Conservation (phyloP, 2,888 invertebrate species). For the Nymphalis c-album region DNA sequence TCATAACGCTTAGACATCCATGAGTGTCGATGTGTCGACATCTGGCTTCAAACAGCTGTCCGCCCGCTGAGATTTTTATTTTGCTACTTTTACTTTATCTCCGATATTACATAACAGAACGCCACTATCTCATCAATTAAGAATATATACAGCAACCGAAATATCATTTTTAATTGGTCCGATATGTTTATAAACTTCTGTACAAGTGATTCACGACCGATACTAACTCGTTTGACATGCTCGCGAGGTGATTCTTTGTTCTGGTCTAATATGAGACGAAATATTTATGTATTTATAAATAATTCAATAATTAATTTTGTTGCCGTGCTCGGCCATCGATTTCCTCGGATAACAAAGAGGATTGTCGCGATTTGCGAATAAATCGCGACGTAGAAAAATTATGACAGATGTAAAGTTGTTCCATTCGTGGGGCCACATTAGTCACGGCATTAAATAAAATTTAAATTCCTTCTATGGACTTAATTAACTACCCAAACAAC, state of each 20-base stretch:
- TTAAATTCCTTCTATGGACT: conserved; percentile 59
- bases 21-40: conserved; percentile 25
- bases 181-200: conserved; percentile 48
- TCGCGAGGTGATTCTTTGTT: conserved; percentile 54
- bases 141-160: conserved; percentile 57
- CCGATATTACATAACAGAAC: conserved; percentile 56
- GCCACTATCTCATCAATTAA: conserved; percentile 55
- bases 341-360: conserved; percentile 62
- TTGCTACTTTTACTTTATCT: conserved; percentile 58
- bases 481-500: conserved; percentile 68
- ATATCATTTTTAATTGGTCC: conserved; percentile 62
- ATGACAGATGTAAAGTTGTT: conserved; percentile 73
- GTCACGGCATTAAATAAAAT: conserved; percentile 75
- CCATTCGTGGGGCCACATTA: conserved; percentile 59
- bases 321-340: conserved; percentile 49
- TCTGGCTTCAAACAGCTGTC: conserved; percentile 50
- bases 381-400: conserved; percentile 80
- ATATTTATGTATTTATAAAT: conserved; percentile 60
- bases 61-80: conserved; percentile 67
- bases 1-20: conserved; percentile 28
- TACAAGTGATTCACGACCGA: conserved; percentile 55
- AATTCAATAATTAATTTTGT: conserved; percentile 66
- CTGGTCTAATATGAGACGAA: conserved; percentile 51
- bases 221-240: conserved; percentile 50
- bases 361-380: conserved; percentile 72